Evolutionary conservation across 1,140 invertebrate species (phyloP), one percentile per base, ranked within the genome.

Genomic region (Drosophila lini): DNA sequence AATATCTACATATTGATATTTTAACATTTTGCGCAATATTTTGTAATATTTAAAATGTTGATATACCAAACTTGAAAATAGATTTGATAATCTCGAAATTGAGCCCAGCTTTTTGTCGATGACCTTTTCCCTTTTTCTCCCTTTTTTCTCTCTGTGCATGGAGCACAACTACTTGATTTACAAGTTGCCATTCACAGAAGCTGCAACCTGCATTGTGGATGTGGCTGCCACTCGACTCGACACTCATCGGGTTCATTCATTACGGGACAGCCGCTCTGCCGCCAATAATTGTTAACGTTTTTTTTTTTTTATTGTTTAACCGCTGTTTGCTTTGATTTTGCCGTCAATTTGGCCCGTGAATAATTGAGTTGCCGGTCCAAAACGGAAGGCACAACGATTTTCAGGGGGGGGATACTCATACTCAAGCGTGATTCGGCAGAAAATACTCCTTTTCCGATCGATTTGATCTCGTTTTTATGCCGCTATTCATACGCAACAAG

Each of bases 121-220:
- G 25, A 25, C 25, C 3, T 25, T 25, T 41, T 3, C n/a, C 8
- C 3, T 5, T 53, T 56, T 19, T 40, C 15, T 4, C 28, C n/a
- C n/a, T n/a, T n/a, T n/a, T 5, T 53, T 56, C 34, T 40, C 15
- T 4, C 28, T 11, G 31, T 64, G 62, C 34, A 52, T 5, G 16
- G 7, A 67, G 22, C 34, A 48, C 10, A 70, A 34, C 7, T 44
- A 75, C 70, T 64, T 75, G 70, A 75, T 75, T 75, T 57, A 75
- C 73, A 53, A 74, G 73, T 75, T 75, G 2, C 59, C 73, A 61
- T 56, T 32, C 42, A 38, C 58, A 74, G 41, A 75, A 74, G 52
- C 73, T 64, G 52, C 70, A 56, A 28, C n/a, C 38, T 47, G 68
- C 58, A 61, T n/a, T 11, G 13, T 55, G 60, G 32, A 48, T 47